phyloP scores from a whole-genome alignment of 1,140 invertebrate genomes.

The Papilio helenus region DNA sequence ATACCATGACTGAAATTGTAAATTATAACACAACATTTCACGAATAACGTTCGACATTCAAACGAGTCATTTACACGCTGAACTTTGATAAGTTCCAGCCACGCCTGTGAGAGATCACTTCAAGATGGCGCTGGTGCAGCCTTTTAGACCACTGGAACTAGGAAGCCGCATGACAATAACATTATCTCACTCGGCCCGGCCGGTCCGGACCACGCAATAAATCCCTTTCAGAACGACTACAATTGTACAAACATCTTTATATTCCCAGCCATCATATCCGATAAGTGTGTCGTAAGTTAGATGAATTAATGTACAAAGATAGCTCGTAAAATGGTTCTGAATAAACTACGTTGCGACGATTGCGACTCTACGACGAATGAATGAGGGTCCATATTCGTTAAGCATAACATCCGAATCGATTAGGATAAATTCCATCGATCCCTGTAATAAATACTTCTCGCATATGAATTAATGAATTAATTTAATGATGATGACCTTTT shows the following conservation, averaged over 20 bases:
- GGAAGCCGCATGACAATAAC: slow-evolving; percentile 33
- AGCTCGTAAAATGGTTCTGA: slow-evolving; percentile 33
- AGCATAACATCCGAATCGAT: neutral
- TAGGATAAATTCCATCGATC: slow-evolving; percentile 25
- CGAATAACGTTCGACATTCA: slow-evolving; percentile 21
- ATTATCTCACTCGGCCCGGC: slow-evolving; percentile 30
- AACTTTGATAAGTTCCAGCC: slow-evolving; percentile 18
- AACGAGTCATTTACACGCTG: neutral
- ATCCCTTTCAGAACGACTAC: slow-evolving; percentile 33
- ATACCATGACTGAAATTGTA: neutral
- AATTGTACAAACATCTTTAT: slow-evolving; percentile 39
- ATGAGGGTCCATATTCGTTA: neutral
- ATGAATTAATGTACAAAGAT: slow-evolving; percentile 31
- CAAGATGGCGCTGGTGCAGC: neutral
- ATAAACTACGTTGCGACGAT: neutral
- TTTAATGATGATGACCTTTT: slow-evolving; percentile 20
- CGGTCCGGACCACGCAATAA: slow-evolving; percentile 16
- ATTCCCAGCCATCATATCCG: slow-evolving; percentile 33
- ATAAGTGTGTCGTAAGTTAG: slow-evolving; percentile 37
- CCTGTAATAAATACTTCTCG: slow-evolving; percentile 22
- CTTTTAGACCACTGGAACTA: slow-evolving; percentile 20
- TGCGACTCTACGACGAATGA: neutral
- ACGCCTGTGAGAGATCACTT: neutral
- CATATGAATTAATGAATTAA: slow-evolving; percentile 21
- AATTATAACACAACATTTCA: neutral